Conservation (phyloP, 2,797 vertebrate species). For the Acanthopagrus latus region DNA sequence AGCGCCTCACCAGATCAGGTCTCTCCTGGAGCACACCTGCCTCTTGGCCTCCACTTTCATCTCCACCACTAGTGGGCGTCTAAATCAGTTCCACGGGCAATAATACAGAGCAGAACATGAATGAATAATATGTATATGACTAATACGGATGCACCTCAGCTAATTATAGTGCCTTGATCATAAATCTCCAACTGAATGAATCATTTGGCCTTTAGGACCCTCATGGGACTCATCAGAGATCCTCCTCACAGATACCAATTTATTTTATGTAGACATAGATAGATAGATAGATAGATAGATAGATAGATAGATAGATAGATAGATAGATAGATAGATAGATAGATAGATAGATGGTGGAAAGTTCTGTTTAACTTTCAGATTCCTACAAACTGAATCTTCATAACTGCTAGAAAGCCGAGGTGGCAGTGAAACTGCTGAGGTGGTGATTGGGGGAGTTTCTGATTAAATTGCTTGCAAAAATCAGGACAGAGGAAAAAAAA, state of each 20-base stretch:
- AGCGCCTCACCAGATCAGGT: not conserved
- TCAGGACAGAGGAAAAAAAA: not conserved
- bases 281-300: slow-evolving; percentile 36
- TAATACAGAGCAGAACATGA: slow-evolving; percentile 11
- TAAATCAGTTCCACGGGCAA: slow-evolving; percentile 1
- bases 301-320: slow-evolving; percentile 54
- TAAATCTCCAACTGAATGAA: slow-evolving; percentile 33
- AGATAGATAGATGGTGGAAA: slow-evolving; percentile 21
- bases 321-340: slow-evolving; percentile 53
- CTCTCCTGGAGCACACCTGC: not conserved
- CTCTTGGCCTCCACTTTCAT: not conserved
- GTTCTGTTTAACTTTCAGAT: slow-evolving; percentile 6
- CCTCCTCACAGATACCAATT: not conserved
- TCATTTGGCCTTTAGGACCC: not conserved
- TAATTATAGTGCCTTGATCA: slow-evolving; percentile 39
- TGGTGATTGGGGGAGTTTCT: not conserved
- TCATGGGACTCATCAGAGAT: not conserved
- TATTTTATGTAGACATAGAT: not conserved
- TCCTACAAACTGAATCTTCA: not conserved
- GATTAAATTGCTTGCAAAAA: not conserved
- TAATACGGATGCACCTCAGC: slow-evolving; percentile 20
- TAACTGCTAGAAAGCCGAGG: not conserved
- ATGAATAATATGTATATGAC: slow-evolving; percentile 29
- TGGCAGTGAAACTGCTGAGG: not conserved
- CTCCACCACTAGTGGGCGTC: slow-evolving; percentile 56